These are phyloP conservation scores for Drosophila mimica DNA, from an alignment of 2,888 invertebrate genomes.

Conservation along the genomic window DNA sequence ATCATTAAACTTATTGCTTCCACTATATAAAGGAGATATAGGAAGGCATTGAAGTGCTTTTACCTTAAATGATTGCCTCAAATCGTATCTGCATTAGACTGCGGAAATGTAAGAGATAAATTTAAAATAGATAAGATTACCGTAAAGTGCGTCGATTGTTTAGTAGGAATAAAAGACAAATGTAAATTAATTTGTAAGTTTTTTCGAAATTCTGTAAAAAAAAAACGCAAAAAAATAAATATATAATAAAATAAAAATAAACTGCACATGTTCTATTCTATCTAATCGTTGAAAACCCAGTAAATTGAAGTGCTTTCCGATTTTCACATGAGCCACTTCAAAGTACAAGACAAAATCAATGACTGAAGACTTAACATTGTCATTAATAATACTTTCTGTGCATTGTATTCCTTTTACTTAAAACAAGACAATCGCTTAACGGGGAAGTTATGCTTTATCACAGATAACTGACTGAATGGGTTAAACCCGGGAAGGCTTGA, in stretches of 20 bases:
- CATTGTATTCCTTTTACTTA: conserved; percentile 10
- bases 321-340: conserved; percentile 43
- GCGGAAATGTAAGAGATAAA: conserved; percentile 27
- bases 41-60: conserved; percentile 13
- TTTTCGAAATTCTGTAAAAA: not conserved
- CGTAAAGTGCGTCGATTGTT: not conserved
- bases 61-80: conserved; percentile 28
- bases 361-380: conserved; percentile 46
- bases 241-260: conserved; percentile 2
- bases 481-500: not conserved
- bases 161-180: not conserved
- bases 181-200: not conserved
- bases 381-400: conserved; percentile 24
- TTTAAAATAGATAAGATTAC: conserved; percentile 16
- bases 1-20: conserved; percentile 23
- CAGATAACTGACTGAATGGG: conserved; percentile 1
- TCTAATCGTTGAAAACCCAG: conserved; percentile 52
- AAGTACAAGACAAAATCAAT: conserved; percentile 16
- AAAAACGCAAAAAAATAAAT: not conserved
- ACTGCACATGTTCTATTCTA: conserved; percentile 53
- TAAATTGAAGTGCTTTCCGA: conserved; percentile 48
- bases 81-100: conserved; percentile 36
- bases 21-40: conserved; percentile 3
- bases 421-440: conserved; percentile 13
- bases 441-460: conserved; percentile 10